A percentile compares a stretch with the other conserved stretches of the same genome.
phyloP scores from a whole-genome alignment of 1,140 invertebrate species.

The Psix sp. region DNA sequence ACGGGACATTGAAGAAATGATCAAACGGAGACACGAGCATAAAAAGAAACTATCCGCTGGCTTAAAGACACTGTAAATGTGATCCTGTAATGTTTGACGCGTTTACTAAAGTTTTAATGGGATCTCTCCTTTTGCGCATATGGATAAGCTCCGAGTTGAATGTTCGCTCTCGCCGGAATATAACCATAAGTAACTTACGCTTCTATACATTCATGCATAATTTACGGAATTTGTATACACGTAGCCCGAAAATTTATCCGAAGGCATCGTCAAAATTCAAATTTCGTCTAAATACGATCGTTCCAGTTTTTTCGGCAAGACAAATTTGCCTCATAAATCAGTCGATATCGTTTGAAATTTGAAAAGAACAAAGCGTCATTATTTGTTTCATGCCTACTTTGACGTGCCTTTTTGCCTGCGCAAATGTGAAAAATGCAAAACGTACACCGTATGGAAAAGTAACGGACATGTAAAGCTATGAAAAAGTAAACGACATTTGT shows the following conservation, averaged over 20 bases:
- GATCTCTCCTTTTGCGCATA: constrained; percentile 26
- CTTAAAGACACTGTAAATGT: constrained; percentile 23
- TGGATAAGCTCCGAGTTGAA: constrained; percentile 24
- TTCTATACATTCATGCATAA: not conserved
- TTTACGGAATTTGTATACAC: constrained; percentile 10
- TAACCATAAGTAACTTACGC: constrained; percentile 4
- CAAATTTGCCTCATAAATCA: no score
- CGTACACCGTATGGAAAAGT: no score
- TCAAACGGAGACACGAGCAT: constrained; percentile 1
- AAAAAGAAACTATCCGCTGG: constrained; percentile 8
- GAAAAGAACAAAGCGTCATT: no score
- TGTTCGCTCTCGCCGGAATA: not conserved
- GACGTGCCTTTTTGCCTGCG: no score
- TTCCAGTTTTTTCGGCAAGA: no score
- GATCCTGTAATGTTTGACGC: constrained; percentile 33
- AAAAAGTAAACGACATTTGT: no score
- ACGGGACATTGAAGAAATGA: not conserved
- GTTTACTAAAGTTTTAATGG: constrained; percentile 40
- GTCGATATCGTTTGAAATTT: no score
- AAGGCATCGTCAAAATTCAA: not conserved
- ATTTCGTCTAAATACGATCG: not conserved
- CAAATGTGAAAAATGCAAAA: no score
- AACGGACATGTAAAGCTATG: no score
- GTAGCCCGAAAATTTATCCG: not conserved
- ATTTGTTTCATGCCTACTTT: no score